phyloP scores from a whole-genome alignment of 1,140 invertebrate genomes.

The Antheraea mylitta region DNA sequence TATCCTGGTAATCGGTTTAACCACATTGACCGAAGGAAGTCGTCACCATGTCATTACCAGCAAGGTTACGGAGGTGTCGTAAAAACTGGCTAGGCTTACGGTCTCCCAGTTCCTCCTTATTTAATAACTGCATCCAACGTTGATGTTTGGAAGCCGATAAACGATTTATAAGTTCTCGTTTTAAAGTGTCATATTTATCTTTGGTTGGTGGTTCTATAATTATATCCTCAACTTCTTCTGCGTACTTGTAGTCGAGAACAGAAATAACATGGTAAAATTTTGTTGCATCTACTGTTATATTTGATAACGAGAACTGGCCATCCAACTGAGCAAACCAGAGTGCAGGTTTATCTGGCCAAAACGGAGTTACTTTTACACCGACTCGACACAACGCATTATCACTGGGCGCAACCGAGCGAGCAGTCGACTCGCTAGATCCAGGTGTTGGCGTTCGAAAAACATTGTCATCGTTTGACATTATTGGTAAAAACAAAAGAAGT shows the following conservation, averaged over 20 bases:
- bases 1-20: not conserved
- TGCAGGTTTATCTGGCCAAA: slow-evolving; percentile 27
- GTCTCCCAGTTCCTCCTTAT: slow-evolving; percentile 20
- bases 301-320: slow-evolving; percentile 14
- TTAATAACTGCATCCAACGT: slow-evolving; percentile 12
- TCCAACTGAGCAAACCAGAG: slow-evolving; percentile 24
- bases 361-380: slow-evolving; percentile 24
- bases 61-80: slow-evolving; percentile 6
- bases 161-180: slow-evolving; percentile 21
- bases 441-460: too few species aligned
- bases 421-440: too few species aligned
- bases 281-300: too few species aligned
- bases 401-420: too few species aligned
- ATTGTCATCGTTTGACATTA: too few species aligned
- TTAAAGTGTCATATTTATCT: slow-evolving; percentile 17
- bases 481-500: too few species aligned
- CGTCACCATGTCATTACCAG: not conserved
- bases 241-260: slow-evolving; percentile 10
- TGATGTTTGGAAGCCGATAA: slow-evolving; percentile 16
- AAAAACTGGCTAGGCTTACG: slow-evolving; percentile 19
- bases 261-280: too few species aligned
- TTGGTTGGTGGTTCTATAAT: slow-evolving; percentile 14
- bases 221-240: slow-evolving; percentile 14
- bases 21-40: slow-evolving; percentile 1
- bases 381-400: not conserved